These are phyloP conservation scores for Silurus aristotelis DNA, from an alignment of 2,797 vertebrate genomes.

Conservation along the genomic window DNA sequence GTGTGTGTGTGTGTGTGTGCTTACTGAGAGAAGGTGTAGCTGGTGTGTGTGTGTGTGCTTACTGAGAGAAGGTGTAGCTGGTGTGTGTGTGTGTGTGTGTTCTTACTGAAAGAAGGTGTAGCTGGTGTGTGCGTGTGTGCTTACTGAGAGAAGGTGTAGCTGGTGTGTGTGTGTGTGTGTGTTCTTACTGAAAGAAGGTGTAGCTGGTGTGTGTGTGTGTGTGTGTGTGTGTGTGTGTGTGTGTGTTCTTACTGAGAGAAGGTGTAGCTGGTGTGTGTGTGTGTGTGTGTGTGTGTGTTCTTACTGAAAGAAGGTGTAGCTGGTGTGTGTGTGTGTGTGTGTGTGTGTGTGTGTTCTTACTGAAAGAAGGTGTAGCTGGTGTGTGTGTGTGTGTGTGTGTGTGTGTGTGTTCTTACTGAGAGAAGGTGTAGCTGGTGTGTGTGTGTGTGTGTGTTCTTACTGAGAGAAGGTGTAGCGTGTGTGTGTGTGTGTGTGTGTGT, in stretches of 20 bases:
- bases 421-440: constrained; percentile 67
- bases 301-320: constrained; percentile 70
- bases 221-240: constrained; percentile 1
- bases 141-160: constrained; percentile 70
- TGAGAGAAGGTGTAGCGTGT: constrained; percentile 64
- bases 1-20: no score
- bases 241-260: constrained; percentile 65
- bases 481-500: neutral
- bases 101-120: no score
- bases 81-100: no score
- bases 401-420: constrained; percentile 63
- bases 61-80: constrained; percentile 69
- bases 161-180: constrained; percentile 55
- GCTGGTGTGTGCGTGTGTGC: constrained; percentile 30
- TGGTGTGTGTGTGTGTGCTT: constrained; percentile 50
- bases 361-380: constrained; percentile 66
- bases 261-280: constrained; percentile 64
- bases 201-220: constrained; percentile 62
- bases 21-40: no score
- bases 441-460: constrained; percentile 58
- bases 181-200: constrained; percentile 68
- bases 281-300: constrained; percentile 29
- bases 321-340: constrained; percentile 57
- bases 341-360: constrained; percentile 58
- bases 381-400: constrained; percentile 49